phyloP scores from a whole-genome alignment of 2,113 vertebrate species.

The Apeltes quadracus region DNA sequence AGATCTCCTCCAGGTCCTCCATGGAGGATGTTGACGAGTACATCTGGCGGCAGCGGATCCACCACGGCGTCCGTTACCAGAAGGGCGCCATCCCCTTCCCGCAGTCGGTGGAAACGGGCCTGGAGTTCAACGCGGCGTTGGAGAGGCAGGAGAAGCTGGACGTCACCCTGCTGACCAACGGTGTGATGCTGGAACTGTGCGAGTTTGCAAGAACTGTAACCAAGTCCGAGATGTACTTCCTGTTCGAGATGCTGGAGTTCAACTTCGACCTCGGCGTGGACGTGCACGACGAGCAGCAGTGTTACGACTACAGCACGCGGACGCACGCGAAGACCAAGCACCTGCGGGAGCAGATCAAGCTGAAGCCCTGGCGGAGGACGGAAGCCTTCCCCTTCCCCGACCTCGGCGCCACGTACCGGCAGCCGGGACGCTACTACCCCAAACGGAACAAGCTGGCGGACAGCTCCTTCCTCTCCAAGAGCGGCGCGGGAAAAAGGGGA shows the following conservation, averaged over 20 bases:
- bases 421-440: accelerated
- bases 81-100: slow-evolving; percentile 18
- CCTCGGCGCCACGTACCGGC: neutral
- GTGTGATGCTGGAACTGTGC: slow-evolving; percentile 44
- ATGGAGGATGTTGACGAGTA: neutral
- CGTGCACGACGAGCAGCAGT: neutral
- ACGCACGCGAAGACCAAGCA: neutral
- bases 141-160: slow-evolving; percentile 38
- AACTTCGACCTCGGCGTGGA: slow-evolving; percentile 32
- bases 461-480: slow-evolving; percentile 13
- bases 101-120: neutral
- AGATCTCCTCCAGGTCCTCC: neutral
- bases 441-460: slow-evolving; percentile 8
- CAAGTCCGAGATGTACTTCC: slow-evolving; percentile 18
- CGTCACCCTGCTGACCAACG: slow-evolving; percentile 26
- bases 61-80: slow-evolving; percentile 4
- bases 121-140: slow-evolving; percentile 47
- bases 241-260: slow-evolving; percentile 48
- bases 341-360: neutral
- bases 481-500: neutral
- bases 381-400: slow-evolving; percentile 37
- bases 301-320: neutral
- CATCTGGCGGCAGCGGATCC: slow-evolving; percentile 51
- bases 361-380: neutral
- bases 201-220: slow-evolving; percentile 32